phyloP scores from a whole-genome alignment of 2,888 invertebrate species.

The Drosophila percnosoma region DNA sequence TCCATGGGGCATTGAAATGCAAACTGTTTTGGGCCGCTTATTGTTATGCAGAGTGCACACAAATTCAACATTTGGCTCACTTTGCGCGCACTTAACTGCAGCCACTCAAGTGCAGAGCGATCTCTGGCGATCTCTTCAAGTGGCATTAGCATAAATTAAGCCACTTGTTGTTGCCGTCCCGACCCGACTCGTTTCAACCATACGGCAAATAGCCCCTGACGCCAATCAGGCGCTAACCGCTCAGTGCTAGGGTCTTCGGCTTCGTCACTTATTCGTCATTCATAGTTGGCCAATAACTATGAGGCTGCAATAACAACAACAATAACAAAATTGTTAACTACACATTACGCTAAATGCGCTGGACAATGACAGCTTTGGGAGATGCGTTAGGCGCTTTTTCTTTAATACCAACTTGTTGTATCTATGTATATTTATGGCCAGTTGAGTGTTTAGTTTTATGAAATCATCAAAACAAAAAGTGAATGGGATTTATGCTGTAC shows the following conservation, averaged over 20 bases:
- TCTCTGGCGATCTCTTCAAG: slow-evolving; percentile 44
- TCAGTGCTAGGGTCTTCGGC: slow-evolving; percentile 1
- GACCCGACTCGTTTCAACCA: slow-evolving; percentile 45
- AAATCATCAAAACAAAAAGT: slow-evolving; percentile 73
- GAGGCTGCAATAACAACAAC: slow-evolving; percentile 41
- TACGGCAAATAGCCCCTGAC: slow-evolving; percentile 56
- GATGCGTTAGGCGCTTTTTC: slow-evolving; percentile 73
- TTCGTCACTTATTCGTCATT: slow-evolving; percentile 62
- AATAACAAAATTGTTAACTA: slow-evolving; percentile 35
- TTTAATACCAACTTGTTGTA: slow-evolving; percentile 36
- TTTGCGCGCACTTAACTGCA: slow-evolving; percentile 61
- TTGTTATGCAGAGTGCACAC: slow-evolving; percentile 58
- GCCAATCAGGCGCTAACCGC: slow-evolving; percentile 58
- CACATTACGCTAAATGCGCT: slow-evolving; percentile 38
- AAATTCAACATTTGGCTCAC: slow-evolving; percentile 49
- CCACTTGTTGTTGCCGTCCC: slow-evolving; percentile 65
- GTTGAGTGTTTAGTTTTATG: slow-evolving; percentile 53
- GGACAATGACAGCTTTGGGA: slow-evolving; percentile 55
- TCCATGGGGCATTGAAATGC: slow-evolving; percentile 61
- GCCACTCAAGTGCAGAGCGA: slow-evolving; percentile 54
- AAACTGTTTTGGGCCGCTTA: slow-evolving; percentile 39
- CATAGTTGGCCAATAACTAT: slow-evolving; percentile 70
- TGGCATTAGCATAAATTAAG: slow-evolving; percentile 76
- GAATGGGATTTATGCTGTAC: slow-evolving; percentile 76
- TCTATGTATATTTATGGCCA: slow-evolving; percentile 61